Percentiles rank a stretch among this genome's conserved stretches.
phyloP scores from a whole-genome alignment of 2,888 invertebrate species.

The Oxycera nigricornis region DNA sequence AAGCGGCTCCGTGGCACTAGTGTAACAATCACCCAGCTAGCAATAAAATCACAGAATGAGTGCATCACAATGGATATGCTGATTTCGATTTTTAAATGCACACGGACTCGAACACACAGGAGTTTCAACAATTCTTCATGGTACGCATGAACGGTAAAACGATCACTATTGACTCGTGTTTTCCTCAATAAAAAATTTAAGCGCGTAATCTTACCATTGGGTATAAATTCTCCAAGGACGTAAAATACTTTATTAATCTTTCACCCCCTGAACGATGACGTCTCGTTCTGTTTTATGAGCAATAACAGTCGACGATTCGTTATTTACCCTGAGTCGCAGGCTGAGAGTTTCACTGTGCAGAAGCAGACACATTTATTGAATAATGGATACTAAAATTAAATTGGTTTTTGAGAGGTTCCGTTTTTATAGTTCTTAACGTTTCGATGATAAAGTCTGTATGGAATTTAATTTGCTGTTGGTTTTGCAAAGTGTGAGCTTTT shows the following conservation, averaged over 20 bases:
- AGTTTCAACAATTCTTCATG: constrained; percentile 24
- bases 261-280: not conserved
- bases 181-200: not conserved
- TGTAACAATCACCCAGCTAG: not conserved
- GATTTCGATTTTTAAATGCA: constrained; percentile 33
- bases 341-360: too few species aligned
- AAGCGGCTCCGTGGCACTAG: not conserved
- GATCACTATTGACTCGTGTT: not conserved
- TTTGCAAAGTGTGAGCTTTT: too few species aligned
- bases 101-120: not conserved
- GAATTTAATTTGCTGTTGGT: too few species aligned
- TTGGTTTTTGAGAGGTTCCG: too few species aligned
- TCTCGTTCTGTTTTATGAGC: not conserved
- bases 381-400: too few species aligned
- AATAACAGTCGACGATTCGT: not conserved
- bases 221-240: not conserved
- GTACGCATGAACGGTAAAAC: constrained; percentile 30
- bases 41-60: constrained; percentile 12
- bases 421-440: too few species aligned
- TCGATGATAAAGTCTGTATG: too few species aligned
- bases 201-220: not conserved
- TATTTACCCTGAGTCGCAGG: not conserved
- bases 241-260: not conserved
- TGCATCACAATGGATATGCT: constrained; percentile 1
- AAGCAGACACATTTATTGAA: too few species aligned